A percentile compares a stretch with the other conserved stretches of the same genome.
These are phyloP conservation scores for Drosophila orena DNA, from an alignment of 1,140 invertebrate species.

Conservation along the genomic window DNA sequence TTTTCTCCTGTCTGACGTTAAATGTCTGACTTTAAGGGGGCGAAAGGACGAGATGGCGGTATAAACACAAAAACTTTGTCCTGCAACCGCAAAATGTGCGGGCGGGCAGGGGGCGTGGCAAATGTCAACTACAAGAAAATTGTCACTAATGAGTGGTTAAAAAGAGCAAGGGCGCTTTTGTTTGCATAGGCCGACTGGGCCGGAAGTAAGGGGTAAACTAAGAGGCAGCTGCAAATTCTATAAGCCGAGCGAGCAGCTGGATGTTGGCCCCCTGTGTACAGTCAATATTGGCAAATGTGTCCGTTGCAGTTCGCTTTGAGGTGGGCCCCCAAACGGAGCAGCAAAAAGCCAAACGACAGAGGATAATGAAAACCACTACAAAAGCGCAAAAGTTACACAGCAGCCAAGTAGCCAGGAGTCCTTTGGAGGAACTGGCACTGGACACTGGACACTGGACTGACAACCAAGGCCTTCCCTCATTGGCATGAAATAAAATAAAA, in stretches of 20 bases:
- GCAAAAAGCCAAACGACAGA: conserved; percentile 66
- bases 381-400: conserved; percentile 71
- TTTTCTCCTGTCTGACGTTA: conserved; percentile 38
- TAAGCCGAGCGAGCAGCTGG: conserved; percentile 6
- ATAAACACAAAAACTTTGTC: conserved; percentile 66
- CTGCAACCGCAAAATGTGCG: conserved; percentile 42
- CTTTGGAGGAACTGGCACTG: conserved; percentile 26
- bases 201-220: conserved; percentile 30
- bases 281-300: conserved; percentile 82
- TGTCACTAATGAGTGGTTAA: conserved; percentile 83
- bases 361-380: conserved; percentile 80
- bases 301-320: conserved; percentile 60
- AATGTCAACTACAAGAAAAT: conserved; percentile 84
- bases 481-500: no score
- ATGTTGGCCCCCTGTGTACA: conserved; percentile 38
- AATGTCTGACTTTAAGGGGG: conserved; percentile 22
- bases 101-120: conserved; percentile 45
- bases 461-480: conserved; percentile 5
- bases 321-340: conserved; percentile 31
- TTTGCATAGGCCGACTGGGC: conserved; percentile 61
- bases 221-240: conserved; percentile 15
- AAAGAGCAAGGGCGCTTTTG: conserved; percentile 53
- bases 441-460: neutral
- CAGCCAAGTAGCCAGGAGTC: conserved; percentile 35
- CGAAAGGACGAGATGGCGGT: conserved; percentile 19